Base-by-base conservation (phyloP, 2,888 invertebrate species). In the Eristalinus sepulchralis region DNA sequence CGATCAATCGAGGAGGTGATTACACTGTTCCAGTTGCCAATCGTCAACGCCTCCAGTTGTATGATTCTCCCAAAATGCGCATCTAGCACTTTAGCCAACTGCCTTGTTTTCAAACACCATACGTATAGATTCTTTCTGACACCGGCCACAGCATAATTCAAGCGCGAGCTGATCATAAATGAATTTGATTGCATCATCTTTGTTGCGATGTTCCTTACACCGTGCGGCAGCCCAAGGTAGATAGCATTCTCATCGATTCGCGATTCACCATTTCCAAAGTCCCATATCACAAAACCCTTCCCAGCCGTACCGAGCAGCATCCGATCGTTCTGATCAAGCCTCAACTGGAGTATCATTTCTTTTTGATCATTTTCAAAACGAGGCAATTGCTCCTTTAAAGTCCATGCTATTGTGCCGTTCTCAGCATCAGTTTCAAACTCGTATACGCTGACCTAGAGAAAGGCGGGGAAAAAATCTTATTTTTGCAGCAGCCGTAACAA, bases 21-120 rank as follows among this genome's bases (percentile, higher is more conserved):
- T 5, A 98, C 96, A 91, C 97, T 97, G 91, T 98, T 98, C 98
- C 98, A 98, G 88, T 96, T 95, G 0, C 97, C 97, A 17, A 97
- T 95, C 0, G 97, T 97, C 53, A 99, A 93, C 0, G 98, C 96
- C 89, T 97, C 97, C 79, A 99, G 93, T 89, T 98, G 97, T 77
- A 99, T 97, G 11, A 99, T 99, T 82, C 99, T 94, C 0, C 98
- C 99, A 89, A 99, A 99, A 92, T 99, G 99, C 0, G 99, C 99
- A 91, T 99, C 99, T 22, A 99, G 93, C 2, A 98, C 95, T 93
- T 99, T 99, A 33, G 98, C 95, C 84, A 99, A 93, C 88, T 96
- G 96, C 1, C 95, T 95, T 1, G 95, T 96, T 89, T 96, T 94
- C 55, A 98, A 94, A 90, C 96, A 96, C 98, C 99, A 99, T 0